Evolutionary conservation across 1,140 invertebrate species (phyloP).

Genomic region (Bathynomus jamesi): DNA sequence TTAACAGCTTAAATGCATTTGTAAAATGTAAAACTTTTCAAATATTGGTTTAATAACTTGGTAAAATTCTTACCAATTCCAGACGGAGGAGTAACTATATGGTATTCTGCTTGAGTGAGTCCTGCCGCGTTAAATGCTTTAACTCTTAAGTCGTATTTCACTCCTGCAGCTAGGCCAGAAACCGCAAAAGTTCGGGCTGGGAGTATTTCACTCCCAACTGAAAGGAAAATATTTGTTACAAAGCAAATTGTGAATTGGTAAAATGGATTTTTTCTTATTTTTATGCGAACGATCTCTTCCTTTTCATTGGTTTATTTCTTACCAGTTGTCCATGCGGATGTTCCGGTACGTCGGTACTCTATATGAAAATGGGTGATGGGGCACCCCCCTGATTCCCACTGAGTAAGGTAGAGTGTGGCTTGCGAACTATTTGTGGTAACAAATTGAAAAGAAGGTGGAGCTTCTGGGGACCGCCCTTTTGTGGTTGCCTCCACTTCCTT

Average conservation of each 20-base stretch:
- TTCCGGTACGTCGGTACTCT: conserved; percentile 25
- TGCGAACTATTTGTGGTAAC: conserved; percentile 16
- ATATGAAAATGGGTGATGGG: conserved; percentile 12
- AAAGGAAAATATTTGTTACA: neutral
- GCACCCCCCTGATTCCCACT: conserved; percentile 14
- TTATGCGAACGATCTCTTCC: no score
- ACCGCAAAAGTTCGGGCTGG: conserved; percentile 8
- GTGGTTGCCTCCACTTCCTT: conserved; percentile 63
- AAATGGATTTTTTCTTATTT: no score
- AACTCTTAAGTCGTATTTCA: conserved; percentile 10
- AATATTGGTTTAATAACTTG: no score
- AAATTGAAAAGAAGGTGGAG: conserved; percentile 12
- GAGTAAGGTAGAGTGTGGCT: conserved; percentile 13
- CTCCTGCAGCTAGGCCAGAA: neutral
- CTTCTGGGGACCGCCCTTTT: conserved; percentile 9
- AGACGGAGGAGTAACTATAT: conserved; percentile 1
- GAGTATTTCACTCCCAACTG: conserved; percentile 10
- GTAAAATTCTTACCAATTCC: neutral
- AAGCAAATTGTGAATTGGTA: no score
- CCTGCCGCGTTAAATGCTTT: conserved; percentile 8
- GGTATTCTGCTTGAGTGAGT: conserved; percentile 4
- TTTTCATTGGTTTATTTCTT: no score
- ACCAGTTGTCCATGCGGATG: neutral
- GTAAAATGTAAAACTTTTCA: no score
- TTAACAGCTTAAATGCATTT: no score